Base-by-base conservation (phyloP, 1,140 invertebrate species). In the Scylla paramamosain region DNA sequence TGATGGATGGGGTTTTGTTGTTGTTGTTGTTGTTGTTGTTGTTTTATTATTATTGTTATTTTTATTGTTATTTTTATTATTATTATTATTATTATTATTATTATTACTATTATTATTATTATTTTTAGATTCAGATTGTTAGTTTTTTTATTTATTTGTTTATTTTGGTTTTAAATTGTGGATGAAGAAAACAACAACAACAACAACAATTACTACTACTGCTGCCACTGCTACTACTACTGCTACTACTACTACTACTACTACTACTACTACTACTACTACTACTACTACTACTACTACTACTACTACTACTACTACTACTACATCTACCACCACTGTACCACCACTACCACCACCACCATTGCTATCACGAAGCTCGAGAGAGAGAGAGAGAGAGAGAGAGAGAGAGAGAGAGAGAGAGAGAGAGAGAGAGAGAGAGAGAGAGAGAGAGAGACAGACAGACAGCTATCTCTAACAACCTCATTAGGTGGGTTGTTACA, bases 241-340 rank as follows among this genome's bases (percentile, higher is more conserved):
- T 25, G 25, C 20, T n/a, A 77, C 20, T n/a, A 77, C 6, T 77
- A 77, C 20, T n/a, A 77, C n/a, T 77, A 77, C 1, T n/a, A 77
- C 67, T 67, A 77, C 67, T n/a, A n/a, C 25, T 8, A 77, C 16
- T 8, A 77, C 67, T n/a, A 77, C 20, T n/a, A 77, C 6, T n/a
- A 77, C 20, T 77, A 77, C 10, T 67, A 77, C 67, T 77, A n/a
- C 67, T 25, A 67, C 59, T 67, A 67, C 59, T 25, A 67, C 20
- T 67, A 67, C 59, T 67, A 67, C 59, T 67, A 67, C 59, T 67
- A 67, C 59, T 67, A 67, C 59, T 67, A 67, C 59, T 67, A 67
- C 59, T 14, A 67, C 59, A 3, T 10, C 59, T 67, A 67, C 20
- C 20, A 67, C 59, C 20, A 67, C 59, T 67, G 20, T 25, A 16